Evolutionary conservation across 2,113 vertebrate species (phyloP).

Genomic region (Clupea harengus): DNA sequence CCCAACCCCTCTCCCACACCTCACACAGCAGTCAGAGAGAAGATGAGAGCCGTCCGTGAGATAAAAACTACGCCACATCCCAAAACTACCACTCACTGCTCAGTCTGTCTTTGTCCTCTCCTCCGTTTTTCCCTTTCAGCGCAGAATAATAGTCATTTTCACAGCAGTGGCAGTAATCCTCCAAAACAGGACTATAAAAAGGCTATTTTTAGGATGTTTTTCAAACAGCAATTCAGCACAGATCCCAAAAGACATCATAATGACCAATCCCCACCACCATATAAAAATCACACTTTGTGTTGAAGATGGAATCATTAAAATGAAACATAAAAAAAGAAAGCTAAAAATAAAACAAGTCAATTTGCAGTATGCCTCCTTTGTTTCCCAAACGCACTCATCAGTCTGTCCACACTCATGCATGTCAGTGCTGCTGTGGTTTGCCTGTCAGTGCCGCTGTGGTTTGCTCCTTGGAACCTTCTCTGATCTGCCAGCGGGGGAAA

Average conservation of each 20-base stretch:
- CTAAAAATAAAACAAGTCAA: not conserved
- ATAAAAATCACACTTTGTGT: not conserved
- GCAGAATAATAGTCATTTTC: not conserved
- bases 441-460: not conserved
- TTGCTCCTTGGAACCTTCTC: not conserved
- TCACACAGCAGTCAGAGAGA: not conserved
- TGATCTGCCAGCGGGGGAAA: not conserved
- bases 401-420: not conserved
- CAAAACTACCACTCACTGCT: not conserved
- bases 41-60: not conserved
- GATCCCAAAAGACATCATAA: not conserved
- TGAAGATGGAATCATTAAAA: slow-evolving; percentile 1
- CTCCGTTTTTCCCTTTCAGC: not conserved
- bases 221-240: not conserved
- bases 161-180: slow-evolving; percentile 7
- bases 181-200: slow-evolving; percentile 7
- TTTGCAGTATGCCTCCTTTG: not conserved
- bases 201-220: not conserved
- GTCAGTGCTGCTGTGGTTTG: not conserved
- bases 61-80: not conserved
- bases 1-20: not conserved
- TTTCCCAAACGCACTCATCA: not conserved
- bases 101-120: not conserved
- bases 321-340: not conserved
- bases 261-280: not conserved